A percentile compares a stretch with the other conserved stretches of the same genome.
Evolutionary conservation across 2,113 vertebrate species (phyloP).

Genomic region (Cyrtonyx montezumae): DNA sequence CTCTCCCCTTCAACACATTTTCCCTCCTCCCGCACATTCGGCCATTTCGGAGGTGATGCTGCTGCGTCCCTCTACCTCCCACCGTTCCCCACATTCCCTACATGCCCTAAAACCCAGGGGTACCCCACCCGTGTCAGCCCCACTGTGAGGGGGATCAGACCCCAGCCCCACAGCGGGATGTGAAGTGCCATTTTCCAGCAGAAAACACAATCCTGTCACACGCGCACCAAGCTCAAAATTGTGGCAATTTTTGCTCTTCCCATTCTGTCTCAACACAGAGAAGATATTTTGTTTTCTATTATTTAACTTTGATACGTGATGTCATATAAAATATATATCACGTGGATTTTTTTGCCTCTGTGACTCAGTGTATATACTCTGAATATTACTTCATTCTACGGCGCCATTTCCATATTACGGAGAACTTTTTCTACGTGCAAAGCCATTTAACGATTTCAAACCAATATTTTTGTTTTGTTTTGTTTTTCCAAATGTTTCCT

Average conservation of each 20-base stretch:
- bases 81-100: background rate
- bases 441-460: background rate
- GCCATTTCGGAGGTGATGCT: background rate
- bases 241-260: background rate
- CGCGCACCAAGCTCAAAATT: accelerated
- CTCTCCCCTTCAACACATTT: background rate
- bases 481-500: background rate
- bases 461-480: background rate
- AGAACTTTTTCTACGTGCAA: background rate
- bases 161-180: background rate
- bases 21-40: background rate
- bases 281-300: background rate
- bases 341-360: background rate
- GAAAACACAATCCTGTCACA: background rate
- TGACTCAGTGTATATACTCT: background rate
- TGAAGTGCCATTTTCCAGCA: background rate
- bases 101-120: accelerated
- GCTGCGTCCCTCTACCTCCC: background rate
- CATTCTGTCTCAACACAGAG: background rate
- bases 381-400: background rate
- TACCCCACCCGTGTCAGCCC: background rate
- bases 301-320: background rate
- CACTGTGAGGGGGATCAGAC: background rate
- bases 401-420: background rate
- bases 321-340: background rate